Evolutionary conservation across 2,888 invertebrate genomes (phyloP).

Genomic region (Cephus runcator): DNA sequence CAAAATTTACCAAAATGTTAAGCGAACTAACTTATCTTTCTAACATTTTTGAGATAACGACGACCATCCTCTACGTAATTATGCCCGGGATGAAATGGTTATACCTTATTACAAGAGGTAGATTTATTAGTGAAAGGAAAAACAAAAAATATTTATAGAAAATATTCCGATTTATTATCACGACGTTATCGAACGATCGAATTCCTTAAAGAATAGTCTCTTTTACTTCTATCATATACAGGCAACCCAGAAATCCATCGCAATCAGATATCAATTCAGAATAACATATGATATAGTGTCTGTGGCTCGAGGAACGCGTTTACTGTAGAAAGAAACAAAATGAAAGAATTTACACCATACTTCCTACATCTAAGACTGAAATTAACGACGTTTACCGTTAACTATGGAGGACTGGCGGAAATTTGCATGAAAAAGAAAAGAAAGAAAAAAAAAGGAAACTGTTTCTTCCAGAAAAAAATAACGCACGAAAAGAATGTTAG

Average conservation of each 20-base stretch:
- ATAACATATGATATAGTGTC: constrained; percentile 14
- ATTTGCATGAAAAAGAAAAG: neutral
- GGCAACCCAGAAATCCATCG: neutral
- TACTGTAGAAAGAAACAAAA: constrained; percentile 2
- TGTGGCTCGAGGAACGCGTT: constrained; percentile 19
- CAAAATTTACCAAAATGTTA: neutral
- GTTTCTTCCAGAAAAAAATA: constrained; percentile 26
- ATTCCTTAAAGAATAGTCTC: neutral
- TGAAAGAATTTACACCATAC: constrained; percentile 34
- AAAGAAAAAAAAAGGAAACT: constrained; percentile 21
- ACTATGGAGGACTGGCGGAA: neutral
- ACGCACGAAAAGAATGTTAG: neutral
- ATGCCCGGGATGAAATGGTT: neutral
- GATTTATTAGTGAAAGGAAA: neutral
- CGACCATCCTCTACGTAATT: neutral
- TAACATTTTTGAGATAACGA: neutral
- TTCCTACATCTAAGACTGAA: constrained; percentile 56
- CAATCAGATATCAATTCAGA: constrained; percentile 5
- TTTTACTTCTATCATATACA: neutral
- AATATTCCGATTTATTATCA: neutral
- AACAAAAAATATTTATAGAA: neutral
- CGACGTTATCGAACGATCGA: neutral
- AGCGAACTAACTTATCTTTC: neutral
- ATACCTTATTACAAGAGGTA: neutral
- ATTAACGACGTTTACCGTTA: constrained; percentile 27